phyloP scores from a whole-genome alignment of 1,140 invertebrate species.

The Habropoda laboriosa region DNA sequence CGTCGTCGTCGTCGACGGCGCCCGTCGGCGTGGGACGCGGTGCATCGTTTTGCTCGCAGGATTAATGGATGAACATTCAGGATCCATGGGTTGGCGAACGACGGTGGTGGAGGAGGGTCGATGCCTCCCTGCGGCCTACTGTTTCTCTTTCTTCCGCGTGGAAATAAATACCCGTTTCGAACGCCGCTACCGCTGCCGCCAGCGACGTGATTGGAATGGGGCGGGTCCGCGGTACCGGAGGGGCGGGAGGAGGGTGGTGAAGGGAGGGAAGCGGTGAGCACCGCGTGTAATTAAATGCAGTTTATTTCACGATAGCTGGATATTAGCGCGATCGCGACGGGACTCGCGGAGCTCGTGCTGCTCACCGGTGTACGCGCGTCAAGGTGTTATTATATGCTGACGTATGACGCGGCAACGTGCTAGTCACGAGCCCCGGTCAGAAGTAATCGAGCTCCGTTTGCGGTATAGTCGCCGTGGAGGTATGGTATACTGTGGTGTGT shows the following conservation, averaged over 20 bases:
- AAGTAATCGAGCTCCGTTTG: background rate
- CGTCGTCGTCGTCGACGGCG: slow-evolving; percentile 36
- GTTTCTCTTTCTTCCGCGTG: slow-evolving; percentile 38
- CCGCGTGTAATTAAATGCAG: slow-evolving; percentile 46
- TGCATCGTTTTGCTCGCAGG: slow-evolving; percentile 64
- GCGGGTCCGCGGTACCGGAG: background rate
- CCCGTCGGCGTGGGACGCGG: slow-evolving; percentile 38
- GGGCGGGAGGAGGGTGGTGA: background rate
- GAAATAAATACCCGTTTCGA: slow-evolving; percentile 24
- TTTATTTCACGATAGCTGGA: slow-evolving; percentile 26
- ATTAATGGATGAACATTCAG: slow-evolving; percentile 67
- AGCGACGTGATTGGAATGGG: slow-evolving; percentile 3
- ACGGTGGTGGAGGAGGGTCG: background rate
- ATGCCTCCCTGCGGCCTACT: slow-evolving; percentile 33
- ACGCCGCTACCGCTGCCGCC: background rate
- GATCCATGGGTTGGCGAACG: slow-evolving; percentile 24
- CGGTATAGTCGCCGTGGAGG: too few relatives aligned
- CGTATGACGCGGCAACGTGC: slow-evolving; percentile 16
- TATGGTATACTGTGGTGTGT: too few relatives aligned
- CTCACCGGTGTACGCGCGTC: background rate
- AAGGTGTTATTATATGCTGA: slow-evolving; percentile 29
- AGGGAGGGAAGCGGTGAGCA: background rate
- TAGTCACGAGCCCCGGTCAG: background rate
- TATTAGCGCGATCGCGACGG: slow-evolving; percentile 33
- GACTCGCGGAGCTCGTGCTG: background rate